These are phyloP conservation scores for Cettia cetti DNA, from an alignment of 2,113 vertebrate genomes.

Conservation along the genomic window DNA sequence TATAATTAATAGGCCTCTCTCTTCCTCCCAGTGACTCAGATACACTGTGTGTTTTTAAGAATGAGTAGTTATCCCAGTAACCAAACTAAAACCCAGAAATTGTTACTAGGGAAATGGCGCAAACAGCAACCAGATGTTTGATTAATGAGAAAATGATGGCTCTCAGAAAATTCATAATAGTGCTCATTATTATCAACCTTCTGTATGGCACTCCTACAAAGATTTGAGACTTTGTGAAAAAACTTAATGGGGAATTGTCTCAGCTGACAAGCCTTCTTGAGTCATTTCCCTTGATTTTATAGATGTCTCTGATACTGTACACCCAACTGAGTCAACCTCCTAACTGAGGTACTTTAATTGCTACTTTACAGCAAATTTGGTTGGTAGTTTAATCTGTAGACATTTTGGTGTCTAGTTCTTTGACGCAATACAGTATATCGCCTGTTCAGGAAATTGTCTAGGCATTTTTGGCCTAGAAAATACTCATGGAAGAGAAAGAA, in stretches of 20 bases:
- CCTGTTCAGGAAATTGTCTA: not conserved
- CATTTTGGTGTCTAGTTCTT: not conserved
- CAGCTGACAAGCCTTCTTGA: not conserved
- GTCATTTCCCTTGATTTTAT: not conserved
- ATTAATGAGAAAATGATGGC: not conserved
- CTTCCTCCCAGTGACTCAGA: not conserved
- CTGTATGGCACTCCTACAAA: not conserved
- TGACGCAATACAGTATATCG: not conserved
- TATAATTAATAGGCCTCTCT: not conserved
- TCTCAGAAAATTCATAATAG: not conserved
- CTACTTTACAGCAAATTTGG: not conserved
- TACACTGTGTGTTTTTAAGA: not conserved
- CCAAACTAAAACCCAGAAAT: not conserved
- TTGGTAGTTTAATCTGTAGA: not conserved
- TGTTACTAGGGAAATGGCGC: not conserved
- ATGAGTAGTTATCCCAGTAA: not conserved
- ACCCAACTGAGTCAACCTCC: not conserved
- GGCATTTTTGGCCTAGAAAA: not conserved
- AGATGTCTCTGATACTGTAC: not conserved
- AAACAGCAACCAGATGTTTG: not conserved
- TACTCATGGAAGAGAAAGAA: not conserved
- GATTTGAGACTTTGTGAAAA: not conserved
- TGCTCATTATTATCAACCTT: not conserved
- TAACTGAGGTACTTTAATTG: not conserved
- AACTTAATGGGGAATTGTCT: not conserved